These are phyloP conservation scores for Novumbra hubbsi DNA, from an alignment of 2,797 vertebrate genomes.

Conservation along the genomic window DNA sequence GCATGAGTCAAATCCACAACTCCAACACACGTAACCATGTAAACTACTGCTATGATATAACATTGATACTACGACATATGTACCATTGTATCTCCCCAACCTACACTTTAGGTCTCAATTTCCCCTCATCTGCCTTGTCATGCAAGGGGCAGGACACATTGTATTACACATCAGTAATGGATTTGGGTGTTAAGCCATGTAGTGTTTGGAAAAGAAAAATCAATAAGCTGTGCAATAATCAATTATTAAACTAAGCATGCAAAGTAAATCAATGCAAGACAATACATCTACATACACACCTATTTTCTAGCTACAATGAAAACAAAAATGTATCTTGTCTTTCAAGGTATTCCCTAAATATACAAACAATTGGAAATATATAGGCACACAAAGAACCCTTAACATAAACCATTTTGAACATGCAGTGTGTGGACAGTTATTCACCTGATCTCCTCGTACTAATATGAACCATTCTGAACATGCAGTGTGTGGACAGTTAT, in stretches of 20 bases:
- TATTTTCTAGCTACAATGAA: no score
- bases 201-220: not conserved
- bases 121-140: not conserved
- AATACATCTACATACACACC: no score
- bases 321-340: no score
- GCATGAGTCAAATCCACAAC: not conserved
- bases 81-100: not conserved
- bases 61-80: not conserved
- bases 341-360: no score
- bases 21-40: not conserved
- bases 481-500: no score
- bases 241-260: no score
- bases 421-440: not conserved
- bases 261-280: no score
- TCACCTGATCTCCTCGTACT: constrained; percentile 95
- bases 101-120: not conserved
- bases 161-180: not conserved
- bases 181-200: not conserved
- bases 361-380: no score
- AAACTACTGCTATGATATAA: not conserved
- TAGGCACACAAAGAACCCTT: constrained; percentile 7
- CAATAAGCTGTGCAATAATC: no score
- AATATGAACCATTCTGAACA: no score
- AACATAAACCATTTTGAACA: not conserved
- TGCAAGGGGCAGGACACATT: not conserved